Evolutionary conservation across 2,113 vertebrate species (phyloP).

Genomic region (Sceloporus undulatus): DNA sequence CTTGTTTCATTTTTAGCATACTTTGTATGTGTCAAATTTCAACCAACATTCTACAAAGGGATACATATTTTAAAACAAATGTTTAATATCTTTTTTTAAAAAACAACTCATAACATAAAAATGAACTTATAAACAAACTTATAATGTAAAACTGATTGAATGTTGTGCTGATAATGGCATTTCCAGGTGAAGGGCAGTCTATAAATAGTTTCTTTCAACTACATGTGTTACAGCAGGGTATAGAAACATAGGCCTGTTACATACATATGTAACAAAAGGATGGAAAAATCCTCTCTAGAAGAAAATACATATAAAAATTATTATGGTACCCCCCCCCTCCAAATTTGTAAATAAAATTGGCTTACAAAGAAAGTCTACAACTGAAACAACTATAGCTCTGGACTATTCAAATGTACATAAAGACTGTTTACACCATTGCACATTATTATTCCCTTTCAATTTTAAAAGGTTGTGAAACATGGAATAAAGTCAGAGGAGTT

Average conservation of each 20-base stretch:
- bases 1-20: background rate
- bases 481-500: constrained; percentile 64
- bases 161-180: constrained; percentile 57
- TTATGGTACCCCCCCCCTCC: constrained; percentile 52
- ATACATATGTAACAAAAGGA: constrained; percentile 38
- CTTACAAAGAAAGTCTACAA: constrained; percentile 61
- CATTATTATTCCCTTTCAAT: constrained; percentile 79
- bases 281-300: constrained; percentile 47
- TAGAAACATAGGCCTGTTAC: constrained; percentile 70
- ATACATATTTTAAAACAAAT: constrained; percentile 59
- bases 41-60: constrained; percentile 32
- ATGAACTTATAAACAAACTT: constrained; percentile 14
- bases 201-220: constrained; percentile 77
- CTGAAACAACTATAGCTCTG: constrained; percentile 70
- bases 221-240: constrained; percentile 75
- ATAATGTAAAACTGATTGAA: constrained; percentile 58
- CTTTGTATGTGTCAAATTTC: constrained; percentile 18
- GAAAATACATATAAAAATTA: constrained; percentile 40
- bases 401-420: constrained; percentile 79
- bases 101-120: constrained; percentile 28
- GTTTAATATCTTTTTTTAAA: constrained; percentile 58
- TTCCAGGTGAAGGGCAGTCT: constrained; percentile 66
- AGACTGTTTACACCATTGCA: constrained; percentile 81
- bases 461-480: constrained; percentile 65
- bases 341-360: constrained; percentile 68